Conservation (phyloP, 2,888 invertebrate genomes). For the Thecophora atra region DNA sequence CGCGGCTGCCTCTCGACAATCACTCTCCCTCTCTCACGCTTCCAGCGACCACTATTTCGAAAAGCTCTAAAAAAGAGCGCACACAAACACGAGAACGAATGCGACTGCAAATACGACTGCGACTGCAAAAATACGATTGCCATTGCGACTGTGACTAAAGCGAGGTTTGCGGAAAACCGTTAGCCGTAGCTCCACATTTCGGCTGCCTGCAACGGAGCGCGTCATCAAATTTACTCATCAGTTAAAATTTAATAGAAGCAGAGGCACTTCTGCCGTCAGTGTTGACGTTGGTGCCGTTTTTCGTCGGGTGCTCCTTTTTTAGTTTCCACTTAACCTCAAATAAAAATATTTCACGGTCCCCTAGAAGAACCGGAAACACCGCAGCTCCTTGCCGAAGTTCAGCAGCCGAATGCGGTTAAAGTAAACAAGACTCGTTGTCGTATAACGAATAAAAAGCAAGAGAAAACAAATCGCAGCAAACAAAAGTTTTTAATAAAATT, state of each 20-base stretch:
- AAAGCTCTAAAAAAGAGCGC: conserved; percentile 4
- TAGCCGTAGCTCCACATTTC: neutral
- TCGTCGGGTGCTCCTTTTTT: neutral
- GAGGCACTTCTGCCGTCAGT: conserved; percentile 22
- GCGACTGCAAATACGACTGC: conserved; percentile 1
- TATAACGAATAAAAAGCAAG: neutral
- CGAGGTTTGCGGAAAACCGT: neutral
- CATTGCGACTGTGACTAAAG: neutral
- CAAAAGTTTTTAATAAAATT: conserved; percentile 27
- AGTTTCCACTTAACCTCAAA: conserved; percentile 26
- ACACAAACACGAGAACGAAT: conserved; percentile 15
- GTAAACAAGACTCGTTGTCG: conserved; percentile 7
- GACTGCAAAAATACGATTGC: neutral
- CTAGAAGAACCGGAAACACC: neutral
- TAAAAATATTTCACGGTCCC: conserved; percentile 32
- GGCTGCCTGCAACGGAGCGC: conserved; percentile 13
- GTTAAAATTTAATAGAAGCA: conserved; percentile 35
- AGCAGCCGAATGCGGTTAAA: conserved; percentile 5
- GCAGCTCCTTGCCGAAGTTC: neutral
- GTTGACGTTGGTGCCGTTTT: conserved; percentile 12
- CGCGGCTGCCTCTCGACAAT: neutral
- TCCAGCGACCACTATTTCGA: too few species aligned
- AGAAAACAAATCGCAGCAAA: conserved; percentile 2
- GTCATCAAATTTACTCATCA: conserved; percentile 30
- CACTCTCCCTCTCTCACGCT: neutral